Percentiles rank a stretch among this genome's conserved stretches.
Evolutionary conservation across 2,797 vertebrate genomes (phyloP).

Genomic region (Pseudomugil gertrudae): DNA sequence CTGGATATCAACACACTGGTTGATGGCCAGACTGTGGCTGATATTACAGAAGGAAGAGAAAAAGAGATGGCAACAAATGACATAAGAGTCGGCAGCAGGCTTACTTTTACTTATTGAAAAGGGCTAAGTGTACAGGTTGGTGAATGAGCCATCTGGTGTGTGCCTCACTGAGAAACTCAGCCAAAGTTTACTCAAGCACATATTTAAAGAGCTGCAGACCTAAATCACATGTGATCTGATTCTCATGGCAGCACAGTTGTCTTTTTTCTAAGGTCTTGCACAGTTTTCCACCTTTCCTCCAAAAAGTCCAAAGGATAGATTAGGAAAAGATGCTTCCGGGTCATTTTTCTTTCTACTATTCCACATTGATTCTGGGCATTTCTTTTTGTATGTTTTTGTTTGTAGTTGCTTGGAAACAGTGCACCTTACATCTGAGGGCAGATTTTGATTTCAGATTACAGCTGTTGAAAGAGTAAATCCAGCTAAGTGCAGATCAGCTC

Average conservation of each 20-base stretch:
- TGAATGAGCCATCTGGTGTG: too few relatives aligned
- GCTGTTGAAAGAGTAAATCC: slow-evolving; percentile 29
- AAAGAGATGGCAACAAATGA: too few relatives aligned
- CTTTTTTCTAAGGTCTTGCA: background rate
- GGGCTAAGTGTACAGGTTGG: too few relatives aligned
- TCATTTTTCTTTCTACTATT: background rate
- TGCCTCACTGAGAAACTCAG: too few relatives aligned
- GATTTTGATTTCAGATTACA: background rate
- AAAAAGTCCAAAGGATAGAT: too few relatives aligned
- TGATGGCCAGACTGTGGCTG: too few relatives aligned
- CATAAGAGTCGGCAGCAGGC: too few relatives aligned
- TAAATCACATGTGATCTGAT: background rate
- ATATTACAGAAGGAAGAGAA: too few relatives aligned
- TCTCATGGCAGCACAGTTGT: background rate
- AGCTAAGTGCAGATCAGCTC: slow-evolving; percentile 26
- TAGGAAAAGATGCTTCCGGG: too few relatives aligned
- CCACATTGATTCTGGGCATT: background rate
- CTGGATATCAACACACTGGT: background rate
- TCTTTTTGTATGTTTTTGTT: background rate
- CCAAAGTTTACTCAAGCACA: too few relatives aligned
- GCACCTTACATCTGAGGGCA: background rate
- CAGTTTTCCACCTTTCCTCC: background rate
- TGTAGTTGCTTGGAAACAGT: background rate
- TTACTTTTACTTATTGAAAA: too few relatives aligned
- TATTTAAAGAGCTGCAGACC: background rate